Evolutionary conservation across 2,888 invertebrate genomes (phyloP), one percentile per base, ranked within the genome.

Genomic region (Drosophila diplacantha): DNA sequence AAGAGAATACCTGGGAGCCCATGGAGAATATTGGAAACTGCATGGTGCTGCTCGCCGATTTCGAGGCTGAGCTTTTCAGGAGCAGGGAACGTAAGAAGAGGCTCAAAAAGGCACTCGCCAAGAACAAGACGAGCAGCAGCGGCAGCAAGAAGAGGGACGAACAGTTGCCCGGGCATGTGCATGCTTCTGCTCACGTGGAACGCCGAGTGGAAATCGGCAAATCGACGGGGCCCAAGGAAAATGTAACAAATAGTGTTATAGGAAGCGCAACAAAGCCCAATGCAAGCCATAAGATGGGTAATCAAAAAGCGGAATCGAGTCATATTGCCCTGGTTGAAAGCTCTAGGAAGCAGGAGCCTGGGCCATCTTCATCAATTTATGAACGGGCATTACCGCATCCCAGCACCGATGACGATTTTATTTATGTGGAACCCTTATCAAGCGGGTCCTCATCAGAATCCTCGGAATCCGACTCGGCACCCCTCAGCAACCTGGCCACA

Each of bases 1-100:
- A 41, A 3, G 32, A 66, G 1, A 66, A 39, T 18, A 66, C 73
- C 1, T 79, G 78, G 78, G 83, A 74, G 39, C 61, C 64, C 8
- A 32, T 65, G 12, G 62, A 68, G 7, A 51, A 60, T 11, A n/a
- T 83, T 1, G 34, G 32, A 3, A 54, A 61, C 5, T 64, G 62
- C 29, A 18, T 62, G 29, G 7, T 3, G 0, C 24, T 77, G 18
- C n/a, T 77, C 0, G 54, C 57, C 0, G 60, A 73, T 1, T 81
- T 47, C 16, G 68, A 81, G 6, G 49, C 46, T 2, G 14, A 53
- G n/a, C 7, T 47, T 18, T 44, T 3, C 3, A 34, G 8, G 35
- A 14, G 32, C 3, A 50, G n/a, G 12, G 16, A 20, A 9, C 29
- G 14, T 5, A 46, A 18, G 6, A 41, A 24, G 44, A 29, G 14